These are phyloP conservation scores for Andrena cerasifolii DNA, from an alignment of 1,140 invertebrate genomes.

Conservation along the genomic window DNA sequence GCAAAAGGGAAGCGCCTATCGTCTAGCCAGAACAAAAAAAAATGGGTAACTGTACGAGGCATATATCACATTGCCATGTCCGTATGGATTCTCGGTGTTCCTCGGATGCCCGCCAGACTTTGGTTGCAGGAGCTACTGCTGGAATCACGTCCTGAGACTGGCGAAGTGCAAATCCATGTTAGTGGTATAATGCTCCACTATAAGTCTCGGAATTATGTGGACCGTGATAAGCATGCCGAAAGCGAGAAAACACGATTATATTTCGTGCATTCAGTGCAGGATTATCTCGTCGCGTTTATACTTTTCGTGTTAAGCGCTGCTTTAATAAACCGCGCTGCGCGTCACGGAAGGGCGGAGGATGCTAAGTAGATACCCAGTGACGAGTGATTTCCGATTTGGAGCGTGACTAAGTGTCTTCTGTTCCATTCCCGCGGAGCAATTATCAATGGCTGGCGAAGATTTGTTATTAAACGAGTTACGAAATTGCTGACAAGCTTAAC, in stretches of 20 bases:
- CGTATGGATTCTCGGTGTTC: slow-evolving; percentile 41
- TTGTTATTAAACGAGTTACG: background rate
- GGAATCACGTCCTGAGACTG: slow-evolving; percentile 45
- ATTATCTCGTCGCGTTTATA: slow-evolving; percentile 6
- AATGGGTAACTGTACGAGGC: background rate
- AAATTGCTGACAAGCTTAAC: background rate
- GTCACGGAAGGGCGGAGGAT: background rate
- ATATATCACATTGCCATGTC: slow-evolving; percentile 13
- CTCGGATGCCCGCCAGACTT: slow-evolving; percentile 43
- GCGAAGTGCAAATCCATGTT: slow-evolving; percentile 72
- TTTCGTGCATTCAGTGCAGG: background rate
- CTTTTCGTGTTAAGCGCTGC: background rate
- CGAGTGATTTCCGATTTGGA: too few species aligned
- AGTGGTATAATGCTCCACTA: slow-evolving; percentile 45
- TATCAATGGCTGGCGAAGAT: background rate
- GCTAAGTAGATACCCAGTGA: too few species aligned
- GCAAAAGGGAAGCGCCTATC: too few species aligned
- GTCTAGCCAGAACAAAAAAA: too few species aligned
- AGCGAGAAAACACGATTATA: slow-evolving; percentile 16
- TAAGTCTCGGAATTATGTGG: slow-evolving; percentile 60
- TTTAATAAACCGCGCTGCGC: background rate
- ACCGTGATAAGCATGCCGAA: slow-evolving; percentile 66
- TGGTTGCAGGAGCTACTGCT: slow-evolving; percentile 30
- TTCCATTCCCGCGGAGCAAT: too few species aligned
- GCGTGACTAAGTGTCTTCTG: too few species aligned